Conservation (phyloP, 2,888 invertebrate species). For the Fragum sueziense region DNA sequence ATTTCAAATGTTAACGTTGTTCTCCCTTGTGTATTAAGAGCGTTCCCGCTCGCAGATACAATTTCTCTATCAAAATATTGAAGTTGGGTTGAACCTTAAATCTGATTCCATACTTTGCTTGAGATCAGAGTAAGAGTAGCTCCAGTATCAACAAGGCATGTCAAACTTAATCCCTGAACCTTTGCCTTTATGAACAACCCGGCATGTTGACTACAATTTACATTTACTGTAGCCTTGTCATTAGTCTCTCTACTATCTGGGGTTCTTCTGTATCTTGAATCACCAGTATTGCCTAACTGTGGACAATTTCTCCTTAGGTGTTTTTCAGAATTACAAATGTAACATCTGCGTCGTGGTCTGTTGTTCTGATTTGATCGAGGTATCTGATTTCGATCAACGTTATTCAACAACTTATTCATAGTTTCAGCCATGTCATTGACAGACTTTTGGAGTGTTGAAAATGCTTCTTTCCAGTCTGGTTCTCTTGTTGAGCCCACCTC, state of each 20-base stretch:
- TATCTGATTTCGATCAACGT: too few species aligned
- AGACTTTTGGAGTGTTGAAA: not conserved
- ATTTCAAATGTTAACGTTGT: not conserved
- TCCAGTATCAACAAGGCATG: slow-evolving; percentile 24
- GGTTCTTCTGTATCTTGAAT: not conserved
- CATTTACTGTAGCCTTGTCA: not conserved
- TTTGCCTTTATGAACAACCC: slow-evolving; percentile 5
- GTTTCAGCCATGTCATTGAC: not conserved
- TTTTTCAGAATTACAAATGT: slow-evolving; percentile 17
- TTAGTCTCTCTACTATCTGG: not conserved
- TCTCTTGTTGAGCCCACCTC: not conserved
- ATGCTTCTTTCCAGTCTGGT: not conserved
- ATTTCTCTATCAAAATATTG: not conserved
- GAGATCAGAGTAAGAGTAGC: slow-evolving; percentile 25
- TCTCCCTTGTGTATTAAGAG: not conserved
- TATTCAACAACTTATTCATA: not conserved
- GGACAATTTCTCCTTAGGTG: slow-evolving; percentile 7
- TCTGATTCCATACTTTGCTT: not conserved
- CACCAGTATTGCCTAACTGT: not conserved
- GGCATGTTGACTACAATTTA: not conserved
- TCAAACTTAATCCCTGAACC: not conserved
- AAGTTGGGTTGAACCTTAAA: not conserved
- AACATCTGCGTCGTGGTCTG: not conserved
- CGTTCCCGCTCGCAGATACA: slow-evolving; percentile 10
- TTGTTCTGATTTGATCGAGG: not conserved